These are phyloP conservation scores for Marisa cornuarietis DNA, from an alignment of 1,140 invertebrate species.

Conservation along the genomic window DNA sequence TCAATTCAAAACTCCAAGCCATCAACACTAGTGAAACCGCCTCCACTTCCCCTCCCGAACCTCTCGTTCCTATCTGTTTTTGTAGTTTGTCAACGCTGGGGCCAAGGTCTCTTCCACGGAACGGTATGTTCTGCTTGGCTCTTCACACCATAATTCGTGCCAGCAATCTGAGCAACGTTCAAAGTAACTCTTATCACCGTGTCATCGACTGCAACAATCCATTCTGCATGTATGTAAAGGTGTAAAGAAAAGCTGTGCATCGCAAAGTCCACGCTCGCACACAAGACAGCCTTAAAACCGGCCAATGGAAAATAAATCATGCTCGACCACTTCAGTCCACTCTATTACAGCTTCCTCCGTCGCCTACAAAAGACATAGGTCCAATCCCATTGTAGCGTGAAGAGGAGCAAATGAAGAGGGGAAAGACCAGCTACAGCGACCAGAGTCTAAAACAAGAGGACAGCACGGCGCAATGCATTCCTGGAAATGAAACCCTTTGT, in stretches of 20 bases:
- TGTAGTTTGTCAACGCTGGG: neutral
- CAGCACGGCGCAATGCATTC: neutral
- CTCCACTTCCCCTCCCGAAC: neutral
- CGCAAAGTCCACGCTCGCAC: too few species aligned
- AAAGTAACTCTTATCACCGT: neutral
- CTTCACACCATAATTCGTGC: neutral
- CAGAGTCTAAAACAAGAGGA: neutral
- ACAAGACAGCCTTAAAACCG: too few species aligned
- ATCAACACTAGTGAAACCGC: constrained; percentile 8
- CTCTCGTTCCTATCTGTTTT: neutral
- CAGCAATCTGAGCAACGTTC: neutral
- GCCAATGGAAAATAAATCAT: too few species aligned
- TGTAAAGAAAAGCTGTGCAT: too few species aligned
- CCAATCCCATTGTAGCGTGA: neutral
- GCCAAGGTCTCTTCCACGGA: neutral
- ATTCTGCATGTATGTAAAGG: too few species aligned
- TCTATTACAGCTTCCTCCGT: too few species aligned
- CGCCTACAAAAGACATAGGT: neutral
- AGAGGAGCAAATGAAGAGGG: neutral
- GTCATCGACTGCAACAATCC: too few species aligned
- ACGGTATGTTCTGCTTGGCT: neutral
- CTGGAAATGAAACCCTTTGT: neutral
- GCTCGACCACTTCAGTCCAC: too few species aligned
- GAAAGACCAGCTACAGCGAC: neutral
- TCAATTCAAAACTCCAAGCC: neutral